phyloP scores from a whole-genome alignment of 2,888 invertebrate genomes.

The Apoda limacodes region DNA sequence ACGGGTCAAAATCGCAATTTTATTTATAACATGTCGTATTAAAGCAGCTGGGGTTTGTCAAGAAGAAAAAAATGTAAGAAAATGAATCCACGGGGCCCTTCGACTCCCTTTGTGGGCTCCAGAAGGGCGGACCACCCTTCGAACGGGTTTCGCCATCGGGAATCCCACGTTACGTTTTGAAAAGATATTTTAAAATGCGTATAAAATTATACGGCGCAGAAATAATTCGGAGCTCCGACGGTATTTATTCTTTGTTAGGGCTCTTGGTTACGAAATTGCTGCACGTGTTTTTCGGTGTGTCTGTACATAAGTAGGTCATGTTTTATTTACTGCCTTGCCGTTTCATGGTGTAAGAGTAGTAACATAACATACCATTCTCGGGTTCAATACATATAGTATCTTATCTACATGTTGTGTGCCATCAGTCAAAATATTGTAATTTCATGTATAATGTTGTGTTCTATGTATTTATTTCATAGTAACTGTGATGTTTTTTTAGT shows the following conservation, averaged over 20 bases:
- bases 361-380: too few species aligned
- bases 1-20: conserved; percentile 68
- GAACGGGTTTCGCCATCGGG: conserved; percentile 62
- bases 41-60: conserved; percentile 66
- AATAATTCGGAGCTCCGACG: conserved; percentile 50
- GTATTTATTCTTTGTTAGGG: conserved; percentile 47
- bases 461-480: too few species aligned
- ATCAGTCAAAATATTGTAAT: too few species aligned
- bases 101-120: conserved; percentile 31
- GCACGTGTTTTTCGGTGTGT: conserved; percentile 59
- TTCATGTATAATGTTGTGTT: too few species aligned
- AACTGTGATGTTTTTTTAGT: too few species aligned
- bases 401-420: too few species aligned
- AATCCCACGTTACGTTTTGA: conserved; percentile 66
- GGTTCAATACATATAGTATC: too few species aligned
- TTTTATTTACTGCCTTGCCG: too few species aligned
- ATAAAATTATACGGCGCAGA: conserved; percentile 67
- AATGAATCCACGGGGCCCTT: conserved; percentile 46
- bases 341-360: too few species aligned
- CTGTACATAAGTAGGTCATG: too few species aligned
- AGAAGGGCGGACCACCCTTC: conserved; percentile 51
- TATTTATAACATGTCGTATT: conserved; percentile 65
- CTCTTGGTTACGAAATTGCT: conserved; percentile 33
- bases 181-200: conserved; percentile 68
- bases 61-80: conserved; percentile 62